Evolutionary conservation across 2,888 invertebrate species (phyloP).

Genomic region (Gnatocerus cornutus): DNA sequence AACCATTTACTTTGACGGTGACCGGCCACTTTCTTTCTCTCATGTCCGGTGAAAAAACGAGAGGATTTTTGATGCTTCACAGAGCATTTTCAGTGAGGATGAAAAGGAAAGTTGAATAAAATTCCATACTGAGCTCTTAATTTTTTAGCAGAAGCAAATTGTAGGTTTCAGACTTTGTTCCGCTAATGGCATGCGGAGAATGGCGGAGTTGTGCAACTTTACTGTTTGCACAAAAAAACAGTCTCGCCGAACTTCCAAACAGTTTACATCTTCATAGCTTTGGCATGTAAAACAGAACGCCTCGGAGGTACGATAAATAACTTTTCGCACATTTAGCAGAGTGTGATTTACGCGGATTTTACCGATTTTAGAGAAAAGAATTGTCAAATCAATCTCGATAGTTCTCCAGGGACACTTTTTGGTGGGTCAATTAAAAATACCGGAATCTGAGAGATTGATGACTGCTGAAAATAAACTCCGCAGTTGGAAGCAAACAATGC

Average conservation of each 20-base stretch:
- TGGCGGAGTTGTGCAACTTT: slow-evolving; percentile 30
- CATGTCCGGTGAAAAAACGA: slow-evolving; percentile 24
- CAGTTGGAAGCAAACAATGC: too few relatives aligned
- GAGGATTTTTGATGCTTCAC: slow-evolving; percentile 35
- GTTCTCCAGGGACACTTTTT: too few relatives aligned
- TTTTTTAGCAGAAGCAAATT: slow-evolving; percentile 27
- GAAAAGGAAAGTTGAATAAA: slow-evolving; percentile 21
- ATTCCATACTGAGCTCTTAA: slow-evolving; percentile 29
- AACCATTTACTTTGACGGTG: slow-evolving; percentile 35
- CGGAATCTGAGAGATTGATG: too few relatives aligned
- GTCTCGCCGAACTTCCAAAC: slow-evolving; percentile 32
- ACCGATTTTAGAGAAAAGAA: too few relatives aligned
- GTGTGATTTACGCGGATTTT: slow-evolving; percentile 30
- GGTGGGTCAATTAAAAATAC: too few relatives aligned
- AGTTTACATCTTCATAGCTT: slow-evolving; percentile 42
- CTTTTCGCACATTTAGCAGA: slow-evolving; percentile 30
- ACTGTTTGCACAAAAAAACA: slow-evolving; percentile 38
- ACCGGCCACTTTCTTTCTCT: slow-evolving; percentile 33
- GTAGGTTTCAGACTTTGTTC: slow-evolving; percentile 29
- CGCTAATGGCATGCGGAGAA: slow-evolving; percentile 26
- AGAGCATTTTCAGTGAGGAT: slow-evolving; percentile 11
- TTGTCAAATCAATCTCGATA: too few relatives aligned
- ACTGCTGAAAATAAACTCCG: too few relatives aligned
- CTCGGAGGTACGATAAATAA: slow-evolving; percentile 39
- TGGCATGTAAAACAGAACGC: slow-evolving; percentile 42